phyloP scores from a whole-genome alignment of 2,797 vertebrate genomes.

The Luscinia megarhynchos region DNA sequence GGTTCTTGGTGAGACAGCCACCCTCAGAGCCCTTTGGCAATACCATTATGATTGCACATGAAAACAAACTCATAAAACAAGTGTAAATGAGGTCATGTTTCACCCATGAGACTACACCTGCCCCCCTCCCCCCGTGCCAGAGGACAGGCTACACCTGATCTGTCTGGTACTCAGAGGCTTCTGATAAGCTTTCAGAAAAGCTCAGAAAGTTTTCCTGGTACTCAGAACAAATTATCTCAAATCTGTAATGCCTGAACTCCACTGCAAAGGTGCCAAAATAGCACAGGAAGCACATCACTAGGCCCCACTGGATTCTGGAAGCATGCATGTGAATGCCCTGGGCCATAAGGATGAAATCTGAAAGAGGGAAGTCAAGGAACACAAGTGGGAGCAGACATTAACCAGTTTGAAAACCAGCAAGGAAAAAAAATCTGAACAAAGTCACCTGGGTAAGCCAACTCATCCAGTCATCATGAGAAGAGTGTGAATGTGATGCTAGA shows the following conservation, averaged over 20 bases:
- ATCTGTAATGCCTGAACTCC: constrained; percentile 89
- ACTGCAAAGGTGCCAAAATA: constrained; percentile 87
- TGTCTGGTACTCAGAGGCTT: constrained; percentile 81
- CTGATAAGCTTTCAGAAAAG: constrained; percentile 82
- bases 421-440: neutral
- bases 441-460: neutral
- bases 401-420: neutral
- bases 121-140: neutral
- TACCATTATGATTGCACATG: neutral
- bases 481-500: neutral
- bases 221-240: constrained; percentile 82
- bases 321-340: constrained; percentile 82
- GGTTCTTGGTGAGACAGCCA: neutral
- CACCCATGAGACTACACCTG: constrained; percentile 29
- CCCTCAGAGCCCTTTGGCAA: constrained; percentile 30
- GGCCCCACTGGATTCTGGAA: constrained; percentile 88
- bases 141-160: constrained; percentile 78
- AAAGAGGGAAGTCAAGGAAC: constrained; percentile 75
- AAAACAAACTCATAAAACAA: constrained; percentile 30
- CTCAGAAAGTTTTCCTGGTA: constrained; percentile 84
- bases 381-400: neutral
- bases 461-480: neutral
- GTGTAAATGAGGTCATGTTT: constrained; percentile 53
- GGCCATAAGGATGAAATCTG: constrained; percentile 83
- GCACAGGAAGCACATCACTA: constrained; percentile 88